A percentile compares a stretch with the other conserved stretches of the same genome.
Conservation (phyloP, 2,113 vertebrate species). For the Zapornia atra region DNA sequence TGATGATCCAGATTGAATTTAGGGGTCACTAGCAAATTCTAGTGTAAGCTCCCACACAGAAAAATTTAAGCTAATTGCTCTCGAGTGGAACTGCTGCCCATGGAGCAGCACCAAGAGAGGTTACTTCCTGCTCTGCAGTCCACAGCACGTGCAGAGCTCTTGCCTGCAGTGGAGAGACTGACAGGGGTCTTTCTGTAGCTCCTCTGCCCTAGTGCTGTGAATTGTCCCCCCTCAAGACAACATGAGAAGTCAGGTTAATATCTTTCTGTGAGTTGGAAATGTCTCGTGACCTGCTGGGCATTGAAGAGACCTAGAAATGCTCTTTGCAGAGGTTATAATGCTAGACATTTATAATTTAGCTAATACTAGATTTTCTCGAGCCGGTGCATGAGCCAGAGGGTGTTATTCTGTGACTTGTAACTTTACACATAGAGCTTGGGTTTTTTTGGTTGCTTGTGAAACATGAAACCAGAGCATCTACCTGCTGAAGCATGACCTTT, state of each 20-base stretch:
- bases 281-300: not conserved
- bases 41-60: not conserved
- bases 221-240: not conserved
- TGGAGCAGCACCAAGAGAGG: not conserved
- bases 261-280: not conserved
- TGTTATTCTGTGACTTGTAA: not conserved
- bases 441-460: not conserved
- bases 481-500: accelerated
- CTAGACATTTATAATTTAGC: not conserved
- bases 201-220: not conserved
- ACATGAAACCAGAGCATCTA: not conserved
- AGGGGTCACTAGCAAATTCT: not conserved
- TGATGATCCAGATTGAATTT: not conserved
- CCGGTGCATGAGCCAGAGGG: accelerated
- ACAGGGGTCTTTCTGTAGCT: not conserved
- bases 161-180: not conserved
- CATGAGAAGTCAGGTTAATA: not conserved
- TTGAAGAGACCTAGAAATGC: not conserved
- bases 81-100: not conserved
- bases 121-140: not conserved
- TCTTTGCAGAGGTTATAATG: not conserved
- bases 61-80: not conserved
- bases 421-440: not conserved
- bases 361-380: not conserved
- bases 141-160: not conserved